Evolutionary conservation across 2,113 vertebrate genomes (phyloP).

Genomic region (Nothobranchius furzeri): DNA sequence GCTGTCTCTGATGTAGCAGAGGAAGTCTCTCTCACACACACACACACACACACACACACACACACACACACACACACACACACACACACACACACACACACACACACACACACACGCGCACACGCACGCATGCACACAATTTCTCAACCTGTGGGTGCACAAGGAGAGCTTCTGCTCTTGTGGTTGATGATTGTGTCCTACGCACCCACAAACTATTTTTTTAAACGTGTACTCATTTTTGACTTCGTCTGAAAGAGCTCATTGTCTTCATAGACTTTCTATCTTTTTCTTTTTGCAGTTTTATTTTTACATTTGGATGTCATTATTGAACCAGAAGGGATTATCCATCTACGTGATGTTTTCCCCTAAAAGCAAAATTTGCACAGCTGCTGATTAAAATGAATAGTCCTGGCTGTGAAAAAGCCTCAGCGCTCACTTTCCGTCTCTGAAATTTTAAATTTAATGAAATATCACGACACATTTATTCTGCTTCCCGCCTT

Average conservation of each 20-base stretch:
- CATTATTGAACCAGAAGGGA: neutral
- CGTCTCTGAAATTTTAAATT: too few relatives aligned
- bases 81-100: neutral
- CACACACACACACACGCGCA: neutral
- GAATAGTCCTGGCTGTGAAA: neutral
- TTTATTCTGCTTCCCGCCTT: slow-evolving; percentile 5
- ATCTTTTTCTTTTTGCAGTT: too few relatives aligned
- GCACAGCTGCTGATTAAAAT: neutral
- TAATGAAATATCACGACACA: too few relatives aligned
- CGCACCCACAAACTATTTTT: slow-evolving; percentile 16
- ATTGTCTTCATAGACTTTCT: too few relatives aligned
- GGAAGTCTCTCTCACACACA: slow-evolving; percentile 23
- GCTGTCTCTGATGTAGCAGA: slow-evolving; percentile 22
- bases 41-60: neutral
- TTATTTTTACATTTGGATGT: too few relatives aligned
- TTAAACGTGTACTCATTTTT: neutral
- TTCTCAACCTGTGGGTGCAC: slow-evolving; percentile 12
- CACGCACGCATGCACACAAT: too few relatives aligned
- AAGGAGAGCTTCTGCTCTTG: slow-evolving; percentile 30
- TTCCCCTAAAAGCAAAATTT: neutral
- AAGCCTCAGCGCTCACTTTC: neutral
- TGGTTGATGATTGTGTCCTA: slow-evolving; percentile 14
- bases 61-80: neutral
- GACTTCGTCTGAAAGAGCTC: neutral
- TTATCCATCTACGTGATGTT: neutral